Conservation (phyloP, 1,140 invertebrate genomes). For the Drosophila ercepeae region DNA sequence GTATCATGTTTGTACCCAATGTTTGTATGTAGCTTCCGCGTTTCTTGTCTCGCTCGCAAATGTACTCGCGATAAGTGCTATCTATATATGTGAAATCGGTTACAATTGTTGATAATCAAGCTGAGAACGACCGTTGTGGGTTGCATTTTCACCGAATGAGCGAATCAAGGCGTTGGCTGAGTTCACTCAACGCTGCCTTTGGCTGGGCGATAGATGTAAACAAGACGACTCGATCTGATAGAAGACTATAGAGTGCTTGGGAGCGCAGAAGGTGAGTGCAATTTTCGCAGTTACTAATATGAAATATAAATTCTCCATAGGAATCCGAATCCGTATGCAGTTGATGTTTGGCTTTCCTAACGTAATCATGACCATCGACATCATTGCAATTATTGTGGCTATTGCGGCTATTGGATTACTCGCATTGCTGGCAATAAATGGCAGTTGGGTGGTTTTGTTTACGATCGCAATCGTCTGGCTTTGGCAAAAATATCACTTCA, state of each 20-base stretch:
- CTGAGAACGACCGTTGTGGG: background rate
- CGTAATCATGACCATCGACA: conserved; percentile 4
- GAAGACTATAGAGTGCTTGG: background rate
- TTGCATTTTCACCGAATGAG: background rate
- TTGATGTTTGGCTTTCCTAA: conserved; percentile 1
- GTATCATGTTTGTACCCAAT: background rate
- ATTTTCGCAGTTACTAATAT: background rate
- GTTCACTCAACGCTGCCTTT: background rate
- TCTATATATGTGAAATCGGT: background rate
- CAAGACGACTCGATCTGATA: background rate
- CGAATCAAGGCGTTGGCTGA: background rate
- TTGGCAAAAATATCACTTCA: conserved; percentile 57
- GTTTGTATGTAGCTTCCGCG: background rate
- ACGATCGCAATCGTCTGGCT: conserved; percentile 26
- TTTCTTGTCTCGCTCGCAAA: too few relatives aligned
- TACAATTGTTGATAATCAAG: background rate
- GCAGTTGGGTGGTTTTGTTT: background rate
- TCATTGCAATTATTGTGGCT: conserved; percentile 6
- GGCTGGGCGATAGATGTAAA: background rate
- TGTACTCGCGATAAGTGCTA: background rate
- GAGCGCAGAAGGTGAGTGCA: background rate
- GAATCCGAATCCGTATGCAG: conserved; percentile 1
- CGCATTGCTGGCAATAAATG: background rate
- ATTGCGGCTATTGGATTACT: conserved; percentile 1
- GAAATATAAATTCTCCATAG: background rate